A percentile compares a stretch with the other conserved stretches of the same genome.
Evolutionary conservation across 2,797 vertebrate species (phyloP).

Genomic region (Oryzias dopingdopingensis): DNA sequence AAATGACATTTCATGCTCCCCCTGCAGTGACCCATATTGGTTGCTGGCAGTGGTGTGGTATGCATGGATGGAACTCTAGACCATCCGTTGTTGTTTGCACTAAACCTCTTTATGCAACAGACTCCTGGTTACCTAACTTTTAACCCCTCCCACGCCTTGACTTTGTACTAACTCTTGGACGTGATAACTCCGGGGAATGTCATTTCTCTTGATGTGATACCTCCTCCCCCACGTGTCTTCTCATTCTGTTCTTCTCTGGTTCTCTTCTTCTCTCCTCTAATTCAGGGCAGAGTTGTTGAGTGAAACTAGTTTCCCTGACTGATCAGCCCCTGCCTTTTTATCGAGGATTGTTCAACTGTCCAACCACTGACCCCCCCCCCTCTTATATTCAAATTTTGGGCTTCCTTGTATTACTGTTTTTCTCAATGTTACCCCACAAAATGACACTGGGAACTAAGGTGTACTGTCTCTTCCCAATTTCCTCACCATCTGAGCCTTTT

Average conservation of each 20-base stretch:
- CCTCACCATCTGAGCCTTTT: conserved; percentile 36
- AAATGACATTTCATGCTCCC: no score
- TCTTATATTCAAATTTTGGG: conserved; percentile 62
- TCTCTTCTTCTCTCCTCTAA: conserved; percentile 84
- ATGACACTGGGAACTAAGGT: conserved; percentile 47
- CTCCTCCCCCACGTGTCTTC: conserved; percentile 46
- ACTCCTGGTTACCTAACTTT: background rate
- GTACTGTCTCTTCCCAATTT: conserved; percentile 21
- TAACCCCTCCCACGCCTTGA: background rate
- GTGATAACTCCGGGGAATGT: conserved; percentile 38
- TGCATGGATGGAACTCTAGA: conserved; percentile 18
- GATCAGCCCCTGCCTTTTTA: conserved; percentile 79
- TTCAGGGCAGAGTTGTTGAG: conserved; percentile 88
- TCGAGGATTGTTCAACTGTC: conserved; percentile 78
- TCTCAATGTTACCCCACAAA: conserved; percentile 51
- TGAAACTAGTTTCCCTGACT: conserved; percentile 88
- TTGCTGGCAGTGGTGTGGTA: background rate
- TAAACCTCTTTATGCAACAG: background rate
- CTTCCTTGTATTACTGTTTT: conserved; percentile 30
- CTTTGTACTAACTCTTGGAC: conserved; percentile 10
- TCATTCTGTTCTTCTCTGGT: conserved; percentile 71
- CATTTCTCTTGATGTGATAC: conserved; percentile 60
- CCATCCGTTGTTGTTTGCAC: conserved; percentile 9
- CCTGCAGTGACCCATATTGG: no score
- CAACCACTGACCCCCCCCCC: conserved; percentile 61